Percentiles rank a stretch among this genome's conserved stretches.
Conservation (phyloP, 2,888 invertebrate species). For the Halictus ligatus region DNA sequence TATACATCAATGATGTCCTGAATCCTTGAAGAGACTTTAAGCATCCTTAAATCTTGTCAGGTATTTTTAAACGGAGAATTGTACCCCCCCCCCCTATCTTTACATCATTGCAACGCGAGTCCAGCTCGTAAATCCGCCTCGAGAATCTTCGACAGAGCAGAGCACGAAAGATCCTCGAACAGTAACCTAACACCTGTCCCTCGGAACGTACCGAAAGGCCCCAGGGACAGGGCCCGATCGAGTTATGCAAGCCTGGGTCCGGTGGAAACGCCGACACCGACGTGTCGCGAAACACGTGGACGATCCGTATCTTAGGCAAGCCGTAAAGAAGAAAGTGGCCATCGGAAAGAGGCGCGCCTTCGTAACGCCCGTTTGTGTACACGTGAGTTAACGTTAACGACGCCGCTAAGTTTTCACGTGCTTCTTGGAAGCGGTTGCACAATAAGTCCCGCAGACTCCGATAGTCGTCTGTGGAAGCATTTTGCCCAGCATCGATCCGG, state of each 20-base stretch:
- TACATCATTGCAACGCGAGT: no score
- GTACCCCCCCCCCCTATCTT: no score
- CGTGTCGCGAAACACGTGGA: constrained; percentile 75
- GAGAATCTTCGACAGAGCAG: background rate
- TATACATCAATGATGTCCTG: no score
- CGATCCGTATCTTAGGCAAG: constrained; percentile 75
- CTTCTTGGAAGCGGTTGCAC: constrained; percentile 63
- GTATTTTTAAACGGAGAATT: no score
- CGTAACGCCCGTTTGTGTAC: constrained; percentile 63
- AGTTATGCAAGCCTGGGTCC: constrained; percentile 45
- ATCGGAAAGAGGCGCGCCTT: constrained; percentile 73
- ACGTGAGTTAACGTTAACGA: constrained; percentile 64
- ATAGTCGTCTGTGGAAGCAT: constrained; percentile 8
- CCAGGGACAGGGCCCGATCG: background rate
- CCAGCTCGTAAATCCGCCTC: background rate
- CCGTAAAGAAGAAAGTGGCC: constrained; percentile 76
- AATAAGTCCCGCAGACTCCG: constrained; percentile 36
- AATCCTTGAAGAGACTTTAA: no score
- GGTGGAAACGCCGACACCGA: constrained; percentile 46
- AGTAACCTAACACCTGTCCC: background rate
- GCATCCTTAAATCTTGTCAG: no score
- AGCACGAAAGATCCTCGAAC: background rate
- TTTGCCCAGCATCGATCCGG: constrained; percentile 23
- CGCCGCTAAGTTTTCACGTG: constrained; percentile 67
- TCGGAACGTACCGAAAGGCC: constrained; percentile 10